Percentiles rank a stretch among this genome's conserved stretches.
Evolutionary conservation across 2,113 vertebrate species (phyloP).

Genomic region (Oreotrochilus melanogaster): DNA sequence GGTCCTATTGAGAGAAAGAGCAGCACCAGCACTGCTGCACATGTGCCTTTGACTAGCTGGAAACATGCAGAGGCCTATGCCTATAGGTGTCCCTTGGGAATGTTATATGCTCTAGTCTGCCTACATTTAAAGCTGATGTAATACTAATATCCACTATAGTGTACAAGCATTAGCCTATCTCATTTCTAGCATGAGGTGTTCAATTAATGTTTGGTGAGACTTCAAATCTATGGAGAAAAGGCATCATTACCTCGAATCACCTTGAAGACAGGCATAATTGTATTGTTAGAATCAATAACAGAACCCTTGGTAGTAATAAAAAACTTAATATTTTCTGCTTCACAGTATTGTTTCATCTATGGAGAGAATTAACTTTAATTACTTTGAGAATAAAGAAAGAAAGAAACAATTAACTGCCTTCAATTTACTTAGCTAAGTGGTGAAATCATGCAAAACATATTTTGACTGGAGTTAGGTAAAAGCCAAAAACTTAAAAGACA

Average conservation of each 20-base stretch:
- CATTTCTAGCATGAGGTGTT: not conserved
- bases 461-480: conserved; percentile 34
- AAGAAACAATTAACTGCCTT: conserved; percentile 47
- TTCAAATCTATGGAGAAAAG: conserved; percentile 10
- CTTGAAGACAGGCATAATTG: not conserved
- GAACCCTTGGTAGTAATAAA: conserved; percentile 31
- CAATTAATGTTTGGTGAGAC: conserved; percentile 18
- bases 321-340: not conserved
- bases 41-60: not conserved
- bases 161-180: not conserved
- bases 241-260: conserved; percentile 18
- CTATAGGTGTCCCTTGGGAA: not conserved
- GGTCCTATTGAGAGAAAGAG: not conserved
- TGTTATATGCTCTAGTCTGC: not conserved
- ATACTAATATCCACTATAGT: not conserved
- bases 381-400: conserved; percentile 45
- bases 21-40: not conserved
- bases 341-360: conserved; percentile 1
- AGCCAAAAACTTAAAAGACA: conserved; percentile 25
- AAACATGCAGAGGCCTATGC: not conserved
- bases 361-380: conserved; percentile 55
- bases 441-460: not conserved
- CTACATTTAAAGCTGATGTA: not conserved
- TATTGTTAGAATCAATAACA: conserved; percentile 30
- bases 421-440: conserved; percentile 5